Percentiles rank a stretch among this genome's conserved stretches.
Evolutionary conservation across 2,797 vertebrate genomes (phyloP).

Genomic region (Labroides dimidiatus): DNA sequence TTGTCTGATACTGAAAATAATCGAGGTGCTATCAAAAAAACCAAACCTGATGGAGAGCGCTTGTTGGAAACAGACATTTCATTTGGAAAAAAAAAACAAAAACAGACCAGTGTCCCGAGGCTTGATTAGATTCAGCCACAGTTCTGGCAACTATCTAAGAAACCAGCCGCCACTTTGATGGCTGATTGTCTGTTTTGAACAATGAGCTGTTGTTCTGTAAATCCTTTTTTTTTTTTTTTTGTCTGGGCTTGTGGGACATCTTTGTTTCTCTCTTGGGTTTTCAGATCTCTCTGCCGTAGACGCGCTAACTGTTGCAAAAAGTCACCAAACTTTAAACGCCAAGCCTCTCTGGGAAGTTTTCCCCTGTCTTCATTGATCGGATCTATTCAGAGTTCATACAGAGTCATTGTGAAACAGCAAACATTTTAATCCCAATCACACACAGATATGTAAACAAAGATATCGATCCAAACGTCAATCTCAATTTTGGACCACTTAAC

Average conservation of each 20-base stretch:
- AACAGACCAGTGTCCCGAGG: not conserved
- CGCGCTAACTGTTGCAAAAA: not conserved
- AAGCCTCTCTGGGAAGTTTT: conserved; percentile 14
- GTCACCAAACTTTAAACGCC: conserved; percentile 1
- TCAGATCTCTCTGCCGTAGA: conserved; percentile 74
- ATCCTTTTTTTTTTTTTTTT: not conserved
- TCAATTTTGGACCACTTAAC: conserved; percentile 23
- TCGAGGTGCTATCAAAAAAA: conserved; percentile 38
- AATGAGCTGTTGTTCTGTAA: conserved; percentile 23
- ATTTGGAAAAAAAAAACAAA: not conserved
- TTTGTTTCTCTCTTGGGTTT: conserved; percentile 74
- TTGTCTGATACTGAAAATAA: conserved; percentile 27
- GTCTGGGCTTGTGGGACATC: conserved; percentile 44
- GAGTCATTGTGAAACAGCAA: conserved; percentile 21
- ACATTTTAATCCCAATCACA: conserved; percentile 8
- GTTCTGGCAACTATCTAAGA: not conserved
- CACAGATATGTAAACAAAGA: conserved; percentile 29
- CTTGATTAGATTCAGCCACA: not conserved
- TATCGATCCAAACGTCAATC: conserved; percentile 16
- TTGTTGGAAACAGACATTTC: conserved; percentile 68
- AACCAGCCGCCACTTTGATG: not conserved
- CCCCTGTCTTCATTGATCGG: conserved; percentile 9
- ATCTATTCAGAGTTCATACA: conserved; percentile 14
- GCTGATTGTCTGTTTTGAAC: conserved; percentile 60
- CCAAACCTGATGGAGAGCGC: conserved; percentile 32